Evolutionary conservation across 2,888 invertebrate species (phyloP).

Genomic region (Cerastis rubricosa): DNA sequence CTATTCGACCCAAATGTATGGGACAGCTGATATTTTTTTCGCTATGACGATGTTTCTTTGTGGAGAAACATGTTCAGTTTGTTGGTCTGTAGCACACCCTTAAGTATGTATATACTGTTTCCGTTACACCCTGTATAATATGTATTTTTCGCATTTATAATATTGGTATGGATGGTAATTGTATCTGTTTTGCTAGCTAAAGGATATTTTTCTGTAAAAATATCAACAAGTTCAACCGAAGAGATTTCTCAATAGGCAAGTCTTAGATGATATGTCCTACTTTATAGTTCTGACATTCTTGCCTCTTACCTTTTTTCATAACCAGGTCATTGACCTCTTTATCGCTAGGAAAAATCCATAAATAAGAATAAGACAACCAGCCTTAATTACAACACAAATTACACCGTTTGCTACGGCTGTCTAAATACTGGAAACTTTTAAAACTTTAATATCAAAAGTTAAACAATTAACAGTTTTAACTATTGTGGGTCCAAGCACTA

Average conservation of each 20-base stretch:
- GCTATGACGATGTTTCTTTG: no score
- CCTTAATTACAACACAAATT: conserved; percentile 17
- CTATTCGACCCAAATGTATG: no score
- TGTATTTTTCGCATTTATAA: neutral
- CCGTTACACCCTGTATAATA: no score
- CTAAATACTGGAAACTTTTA: conserved; percentile 20
- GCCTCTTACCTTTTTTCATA: neutral
- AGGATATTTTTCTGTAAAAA: neutral
- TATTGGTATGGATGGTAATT: neutral
- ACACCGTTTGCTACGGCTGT: neutral
- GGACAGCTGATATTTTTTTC: no score
- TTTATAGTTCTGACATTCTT: conserved; percentile 7
- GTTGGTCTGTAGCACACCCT: no score
- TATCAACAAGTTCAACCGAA: neutral
- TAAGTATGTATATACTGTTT: no score
- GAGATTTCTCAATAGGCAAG: neutral
- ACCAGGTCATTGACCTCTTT: neutral
- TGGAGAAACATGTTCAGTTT: no score
- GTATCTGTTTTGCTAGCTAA: neutral
- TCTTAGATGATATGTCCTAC: neutral
- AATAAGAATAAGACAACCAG: conserved; percentile 17
- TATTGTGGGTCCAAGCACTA: neutral
- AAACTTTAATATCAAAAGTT: conserved; percentile 35
- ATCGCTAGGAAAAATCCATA: neutral
- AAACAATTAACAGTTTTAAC: neutral